phyloP scores from a whole-genome alignment of 2,888 invertebrate species.

The Helleia helle region DNA sequence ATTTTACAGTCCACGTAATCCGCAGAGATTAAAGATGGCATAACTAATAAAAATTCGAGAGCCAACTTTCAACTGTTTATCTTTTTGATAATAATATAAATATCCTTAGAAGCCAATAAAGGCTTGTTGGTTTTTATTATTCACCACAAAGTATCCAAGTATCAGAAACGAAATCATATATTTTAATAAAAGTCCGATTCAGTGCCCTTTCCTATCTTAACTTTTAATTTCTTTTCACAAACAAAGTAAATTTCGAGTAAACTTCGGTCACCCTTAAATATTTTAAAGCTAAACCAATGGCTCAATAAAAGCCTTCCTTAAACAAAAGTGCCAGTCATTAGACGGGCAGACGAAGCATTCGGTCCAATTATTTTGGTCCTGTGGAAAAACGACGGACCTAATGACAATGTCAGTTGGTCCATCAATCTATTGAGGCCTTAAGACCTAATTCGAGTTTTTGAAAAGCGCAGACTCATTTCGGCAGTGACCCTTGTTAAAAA shows the following conservation, averaged over 20 bases:
- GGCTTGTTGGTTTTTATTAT: too few relatives aligned
- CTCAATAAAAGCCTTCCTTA: slow-evolving; percentile 36
- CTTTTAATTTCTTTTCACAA: slow-evolving; percentile 1
- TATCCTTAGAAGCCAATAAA: too few relatives aligned
- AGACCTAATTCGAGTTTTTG: slow-evolving; percentile 22
- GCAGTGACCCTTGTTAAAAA: slow-evolving; percentile 4
- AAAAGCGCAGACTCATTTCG: slow-evolving; percentile 9
- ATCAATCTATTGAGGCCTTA: slow-evolving; percentile 56
- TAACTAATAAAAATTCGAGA: too few relatives aligned
- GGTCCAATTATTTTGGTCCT: slow-evolving; percentile 57
- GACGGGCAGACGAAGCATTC: slow-evolving; percentile 59
- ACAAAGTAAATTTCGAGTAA: slow-evolving; percentile 5
- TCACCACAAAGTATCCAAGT: too few relatives aligned
- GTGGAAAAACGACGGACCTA: slow-evolving; percentile 56
- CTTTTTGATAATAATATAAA: too few relatives aligned
- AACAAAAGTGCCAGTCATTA: slow-evolving; percentile 70
- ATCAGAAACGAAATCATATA: too few relatives aligned
- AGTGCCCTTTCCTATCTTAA: too few relatives aligned
- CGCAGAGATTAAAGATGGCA: too few relatives aligned
- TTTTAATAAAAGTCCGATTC: too few relatives aligned
- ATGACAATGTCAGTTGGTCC: slow-evolving; percentile 62
- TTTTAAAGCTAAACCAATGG: slow-evolving; percentile 9
- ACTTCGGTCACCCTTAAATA: slow-evolving; percentile 10
- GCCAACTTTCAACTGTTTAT: neutral
- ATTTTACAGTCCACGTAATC: too few relatives aligned